Evolutionary conservation across 2,113 vertebrate species (phyloP), one percentile per base, ranked within the genome.

Genomic region (Oreochromis niloticus): DNA sequence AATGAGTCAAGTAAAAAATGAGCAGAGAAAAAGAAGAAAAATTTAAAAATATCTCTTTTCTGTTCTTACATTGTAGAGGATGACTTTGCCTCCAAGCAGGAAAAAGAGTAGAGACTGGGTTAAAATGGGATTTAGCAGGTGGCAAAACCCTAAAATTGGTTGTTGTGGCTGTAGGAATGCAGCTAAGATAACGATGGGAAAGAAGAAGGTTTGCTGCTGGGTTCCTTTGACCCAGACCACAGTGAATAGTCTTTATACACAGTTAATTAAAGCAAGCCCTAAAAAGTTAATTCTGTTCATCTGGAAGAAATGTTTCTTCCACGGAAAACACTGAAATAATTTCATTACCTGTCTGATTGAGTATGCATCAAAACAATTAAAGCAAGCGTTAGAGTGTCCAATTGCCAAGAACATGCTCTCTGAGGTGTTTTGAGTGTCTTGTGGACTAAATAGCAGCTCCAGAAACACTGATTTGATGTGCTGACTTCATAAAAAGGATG

Each of bases 41-140:
- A 12, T 0, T 2, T 4, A 24, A 55, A 55, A 55, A 24, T 55
- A 55, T 22, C 52, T 22, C 2, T 0, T 55, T 55, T 55, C 52
- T 22, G 54, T 55, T 55, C 10, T 24, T 55, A 22, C n/a, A 55
- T 55, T 22, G 52, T 55, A 55, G n/a, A 54, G 2, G 52, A 54
- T 22, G 19, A 22, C 4, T 30, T 55, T 6, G 54, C 1, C 54
- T 6, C 10, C 54, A 55, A 4, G 10, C 10, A 24, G 6, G 54
- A 24, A 55, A 24, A 55, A 24, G n/a, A 12, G 54, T 55, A 55
- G 10, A 0, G 54, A 55, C n/a, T 55, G 54, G n/a, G n/a, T 24
- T 24, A 0, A 55, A 24, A 55, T 55, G 54, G 10, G 54, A 55
- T 55, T 55, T 55, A 4, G n/a, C 3, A 55, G 10, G 54, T 56